Evolutionary conservation across 2,113 vertebrate genomes (phyloP).

Genomic region (Antennarius striatus): DNA sequence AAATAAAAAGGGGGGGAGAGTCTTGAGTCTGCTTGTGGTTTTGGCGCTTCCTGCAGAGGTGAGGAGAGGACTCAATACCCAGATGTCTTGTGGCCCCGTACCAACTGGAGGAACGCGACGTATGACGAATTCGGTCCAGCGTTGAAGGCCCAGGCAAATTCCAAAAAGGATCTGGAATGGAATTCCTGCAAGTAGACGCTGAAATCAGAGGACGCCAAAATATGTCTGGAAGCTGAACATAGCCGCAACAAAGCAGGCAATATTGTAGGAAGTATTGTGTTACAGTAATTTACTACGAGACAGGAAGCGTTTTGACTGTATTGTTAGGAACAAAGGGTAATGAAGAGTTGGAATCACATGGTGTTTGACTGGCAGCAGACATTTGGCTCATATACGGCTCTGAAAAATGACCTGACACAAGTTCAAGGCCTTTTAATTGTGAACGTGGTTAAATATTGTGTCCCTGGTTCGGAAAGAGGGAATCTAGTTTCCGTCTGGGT

Average conservation of each 20-base stretch:
- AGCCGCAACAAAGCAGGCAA: background rate
- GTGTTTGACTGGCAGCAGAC: too few species aligned
- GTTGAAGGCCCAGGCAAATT: conserved; percentile 20
- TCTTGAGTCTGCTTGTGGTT: conserved; percentile 3
- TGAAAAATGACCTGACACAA: background rate
- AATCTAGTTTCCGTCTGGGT: conserved; percentile 8
- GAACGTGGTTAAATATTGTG: conserved; percentile 1
- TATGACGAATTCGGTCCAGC: conserved; percentile 39
- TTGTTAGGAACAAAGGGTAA: background rate
- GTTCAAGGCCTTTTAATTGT: conserved; percentile 16
- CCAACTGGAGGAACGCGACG: conserved; percentile 4
- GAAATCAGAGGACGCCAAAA: conserved; percentile 25
- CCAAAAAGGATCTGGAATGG: conserved; percentile 23
- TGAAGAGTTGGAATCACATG: background rate
- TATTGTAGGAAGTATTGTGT: background rate
- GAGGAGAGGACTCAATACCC: conserved; percentile 17
- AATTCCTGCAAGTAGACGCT: conserved; percentile 2
- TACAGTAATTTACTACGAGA: background rate
- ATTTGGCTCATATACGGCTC: too few species aligned
- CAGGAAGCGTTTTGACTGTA: conserved; percentile 1
- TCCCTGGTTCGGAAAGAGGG: conserved; percentile 4
- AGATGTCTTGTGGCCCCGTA: conserved; percentile 28
- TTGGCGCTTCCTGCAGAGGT: conserved; percentile 20
- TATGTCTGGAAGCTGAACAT: conserved; percentile 13
- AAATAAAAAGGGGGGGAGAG: too few species aligned